Evolutionary conservation across 2,113 vertebrate genomes (phyloP).

Genomic region (Aspiorhynchus laticeps): DNA sequence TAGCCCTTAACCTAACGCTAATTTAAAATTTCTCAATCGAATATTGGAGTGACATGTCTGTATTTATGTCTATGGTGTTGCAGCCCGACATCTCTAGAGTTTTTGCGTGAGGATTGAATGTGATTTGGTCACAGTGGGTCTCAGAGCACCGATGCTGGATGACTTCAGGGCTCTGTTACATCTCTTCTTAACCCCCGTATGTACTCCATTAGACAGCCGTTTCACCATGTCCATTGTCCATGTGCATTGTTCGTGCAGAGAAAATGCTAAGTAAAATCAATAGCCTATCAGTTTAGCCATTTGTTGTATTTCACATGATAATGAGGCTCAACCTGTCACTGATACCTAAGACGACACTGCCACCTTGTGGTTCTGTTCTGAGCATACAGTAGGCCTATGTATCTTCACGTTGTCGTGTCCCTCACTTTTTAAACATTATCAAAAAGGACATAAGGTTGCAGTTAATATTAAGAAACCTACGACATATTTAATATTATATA

Average conservation of each 20-base stretch:
- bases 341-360: neutral
- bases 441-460: neutral
- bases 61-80: neutral
- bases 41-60: neutral
- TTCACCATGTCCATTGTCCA: neutral
- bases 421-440: neutral
- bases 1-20: neutral
- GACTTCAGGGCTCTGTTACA: neutral
- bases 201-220: neutral
- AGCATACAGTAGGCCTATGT: neutral
- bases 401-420: neutral
- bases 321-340: neutral
- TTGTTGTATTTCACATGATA: too few relatives aligned
- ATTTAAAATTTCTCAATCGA: neutral
- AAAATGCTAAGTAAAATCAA: too few relatives aligned
- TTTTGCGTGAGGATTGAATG: neutral
- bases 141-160: neutral
- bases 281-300: neutral
- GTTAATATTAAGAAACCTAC: neutral
- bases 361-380: neutral
- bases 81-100: neutral
- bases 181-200: neutral
- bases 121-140: constrained; percentile 17
- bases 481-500: neutral
- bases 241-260: neutral